Evolutionary conservation across 2,797 vertebrate genomes (phyloP), one percentile per base, ranked within the genome.

Genomic region (Dipus sagitta): DNA sequence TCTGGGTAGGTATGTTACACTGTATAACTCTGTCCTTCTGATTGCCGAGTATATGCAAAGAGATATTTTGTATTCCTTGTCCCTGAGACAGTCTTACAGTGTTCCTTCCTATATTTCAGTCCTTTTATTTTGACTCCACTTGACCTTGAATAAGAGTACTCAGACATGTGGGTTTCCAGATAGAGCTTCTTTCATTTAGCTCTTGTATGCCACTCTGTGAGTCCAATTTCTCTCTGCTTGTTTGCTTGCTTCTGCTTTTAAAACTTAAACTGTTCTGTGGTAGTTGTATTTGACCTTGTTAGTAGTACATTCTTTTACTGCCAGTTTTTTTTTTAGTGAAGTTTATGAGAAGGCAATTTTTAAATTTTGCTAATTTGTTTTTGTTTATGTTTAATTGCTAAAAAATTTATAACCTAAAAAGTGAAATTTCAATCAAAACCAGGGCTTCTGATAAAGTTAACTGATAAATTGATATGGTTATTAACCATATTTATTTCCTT

Each of bases 391-490:
- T 67, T 64, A 42, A 47, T 80, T 65, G 24, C 23, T 86, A 81
- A 95, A 83, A 92, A 11, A 54, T 96, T 95, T 90, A 32, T 30
- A 86, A 82, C 72, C 30, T 81, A 85, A 87, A 94, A 67, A 78
- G 68, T n/a, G 42, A 74, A 79, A 71, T 71, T 32, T 18, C 14
- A 87, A 64, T 91, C 67, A 90, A 64, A 93, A 95, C 26, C 28
- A 93, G 42, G 34, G 13, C 67, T 82, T 95, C 42, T 94, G 74
- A 67, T 32, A 90, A 87, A 83, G n/a, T 80, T 93, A 93, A 13
- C 34, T 80, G 38, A 47, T 93, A 88, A 95, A 75, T 72, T 82
- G 52, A 17, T 92, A 38, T 64, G 42, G 17, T 92, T 38, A 67
- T 62, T 81, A 94, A 52, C 24, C 54, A 13, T 81, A 81, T 15